Evolutionary conservation across 2,888 invertebrate species (phyloP).

Genomic region (Theodoxus fluviatilis): DNA sequence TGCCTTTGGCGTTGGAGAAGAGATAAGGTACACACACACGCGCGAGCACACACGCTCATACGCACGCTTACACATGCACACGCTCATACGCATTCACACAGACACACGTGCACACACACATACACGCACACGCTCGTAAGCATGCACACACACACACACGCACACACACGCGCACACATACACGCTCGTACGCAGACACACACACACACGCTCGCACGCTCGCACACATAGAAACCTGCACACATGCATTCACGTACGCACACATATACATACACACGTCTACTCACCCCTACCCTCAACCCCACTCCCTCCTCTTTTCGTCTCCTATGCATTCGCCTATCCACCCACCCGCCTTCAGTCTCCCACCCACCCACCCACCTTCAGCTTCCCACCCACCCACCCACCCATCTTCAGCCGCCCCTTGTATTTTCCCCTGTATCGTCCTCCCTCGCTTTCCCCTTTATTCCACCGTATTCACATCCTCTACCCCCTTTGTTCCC

Average conservation of each 20-base stretch:
- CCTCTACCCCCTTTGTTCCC: no score
- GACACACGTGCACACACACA: background rate
- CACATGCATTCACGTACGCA: constrained; percentile 20
- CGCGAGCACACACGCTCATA: background rate
- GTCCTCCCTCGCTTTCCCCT: no score
- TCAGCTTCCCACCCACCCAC: no score
- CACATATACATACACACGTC: constrained; percentile 8
- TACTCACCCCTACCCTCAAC: no score
- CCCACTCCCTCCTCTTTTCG: no score
- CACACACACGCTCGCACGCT: constrained; percentile 13
- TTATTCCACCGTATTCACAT: no score
- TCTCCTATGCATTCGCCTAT: no score
- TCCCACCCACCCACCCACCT: no score
- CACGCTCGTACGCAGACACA: constrained; percentile 7
- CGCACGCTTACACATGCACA: background rate
- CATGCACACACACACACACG: background rate
- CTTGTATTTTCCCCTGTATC: no score
- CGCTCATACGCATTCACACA: background rate
- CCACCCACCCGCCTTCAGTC: no score
- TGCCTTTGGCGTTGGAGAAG: background rate
- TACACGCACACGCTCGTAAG: background rate
- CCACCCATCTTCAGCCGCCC: no score
- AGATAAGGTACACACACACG: background rate
- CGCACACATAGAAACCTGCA: constrained; percentile 2
- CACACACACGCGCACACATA: background rate